These are phyloP conservation scores for Argentina silus DNA, from an alignment of 2,797 vertebrate species.

Conservation along the genomic window DNA sequence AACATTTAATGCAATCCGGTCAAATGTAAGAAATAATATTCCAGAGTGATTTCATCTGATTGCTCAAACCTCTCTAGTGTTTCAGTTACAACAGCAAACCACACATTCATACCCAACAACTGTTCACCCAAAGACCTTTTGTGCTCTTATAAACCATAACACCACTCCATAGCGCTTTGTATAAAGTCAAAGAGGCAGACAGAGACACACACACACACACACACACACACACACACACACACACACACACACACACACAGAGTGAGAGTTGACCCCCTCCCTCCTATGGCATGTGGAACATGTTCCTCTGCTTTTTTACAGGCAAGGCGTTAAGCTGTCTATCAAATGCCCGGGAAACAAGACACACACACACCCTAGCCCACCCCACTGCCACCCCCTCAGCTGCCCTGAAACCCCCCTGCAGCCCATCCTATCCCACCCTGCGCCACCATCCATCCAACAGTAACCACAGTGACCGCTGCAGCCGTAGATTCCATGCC, in stretches of 20 bases:
- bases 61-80: slow-evolving; percentile 50
- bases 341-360: slow-evolving; percentile 69
- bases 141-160: no score
- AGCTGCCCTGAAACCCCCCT: neutral
- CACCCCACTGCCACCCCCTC: neutral
- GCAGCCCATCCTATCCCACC: neutral
- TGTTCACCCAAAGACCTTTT: slow-evolving; percentile 49
- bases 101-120: slow-evolving; percentile 26
- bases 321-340: slow-evolving; percentile 70
- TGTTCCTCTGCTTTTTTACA: slow-evolving; percentile 73
- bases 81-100: slow-evolving; percentile 15
- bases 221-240: slow-evolving; percentile 35
- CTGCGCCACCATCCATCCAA: neutral
- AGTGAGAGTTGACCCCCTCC: slow-evolving; percentile 14
- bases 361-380: slow-evolving; percentile 52
- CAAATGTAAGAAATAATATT: slow-evolving; percentile 60
- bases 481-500: slow-evolving; percentile 47
- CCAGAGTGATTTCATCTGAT: slow-evolving; percentile 17
- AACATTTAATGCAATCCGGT: slow-evolving; percentile 51
- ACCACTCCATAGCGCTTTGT: neutral
- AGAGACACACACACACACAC: slow-evolving; percentile 5
- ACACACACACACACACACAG: slow-evolving; percentile 40
- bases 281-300: slow-evolving; percentile 68
- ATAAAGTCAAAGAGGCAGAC: neutral
- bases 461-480: neutral